phyloP scores from a whole-genome alignment of 1,140 invertebrate genomes.

The Mylabris phalerata region DNA sequence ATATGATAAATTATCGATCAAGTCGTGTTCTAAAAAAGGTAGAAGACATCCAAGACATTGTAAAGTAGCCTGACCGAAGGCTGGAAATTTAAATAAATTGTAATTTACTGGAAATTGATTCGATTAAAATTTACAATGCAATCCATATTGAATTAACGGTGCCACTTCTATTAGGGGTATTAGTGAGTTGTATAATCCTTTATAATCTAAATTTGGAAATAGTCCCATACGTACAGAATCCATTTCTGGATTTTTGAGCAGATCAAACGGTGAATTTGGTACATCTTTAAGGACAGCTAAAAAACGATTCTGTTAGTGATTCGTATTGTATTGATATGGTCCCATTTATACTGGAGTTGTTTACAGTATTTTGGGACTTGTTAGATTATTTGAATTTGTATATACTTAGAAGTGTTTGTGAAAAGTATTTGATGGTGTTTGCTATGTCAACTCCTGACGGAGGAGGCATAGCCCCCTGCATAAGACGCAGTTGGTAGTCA shows the following conservation, averaged over 20 bases:
- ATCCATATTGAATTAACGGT: slow-evolving; percentile 73
- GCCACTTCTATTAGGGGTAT: slow-evolving; percentile 75
- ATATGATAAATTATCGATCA: slow-evolving; percentile 92
- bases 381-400: slow-evolving; percentile 23
- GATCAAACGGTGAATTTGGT: slow-evolving; percentile 79
- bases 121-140: slow-evolving; percentile 55
- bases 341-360: not conserved
- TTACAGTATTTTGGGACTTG: slow-evolving; percentile 6
- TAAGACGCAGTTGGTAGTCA: slow-evolving; percentile 89
- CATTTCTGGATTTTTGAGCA: slow-evolving; percentile 77
- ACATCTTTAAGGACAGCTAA: slow-evolving; percentile 92
- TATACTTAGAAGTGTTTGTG: slow-evolving; percentile 92
- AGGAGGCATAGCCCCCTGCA: slow-evolving; percentile 83
- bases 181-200: slow-evolving; percentile 81
- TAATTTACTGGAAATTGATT: not conserved
- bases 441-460: slow-evolving; percentile 94
- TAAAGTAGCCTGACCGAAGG: slow-evolving; percentile 83
- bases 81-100: slow-evolving; percentile 48
- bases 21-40: slow-evolving; percentile 93
- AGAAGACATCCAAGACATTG: slow-evolving; percentile 87
- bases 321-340: not conserved
- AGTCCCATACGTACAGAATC: slow-evolving; percentile 79
- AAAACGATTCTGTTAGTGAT: slow-evolving; percentile 11
- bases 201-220: slow-evolving; percentile 93
- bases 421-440: slow-evolving; percentile 96